Conservation (phyloP, 2,888 invertebrate species). For the Acronicta alni region DNA sequence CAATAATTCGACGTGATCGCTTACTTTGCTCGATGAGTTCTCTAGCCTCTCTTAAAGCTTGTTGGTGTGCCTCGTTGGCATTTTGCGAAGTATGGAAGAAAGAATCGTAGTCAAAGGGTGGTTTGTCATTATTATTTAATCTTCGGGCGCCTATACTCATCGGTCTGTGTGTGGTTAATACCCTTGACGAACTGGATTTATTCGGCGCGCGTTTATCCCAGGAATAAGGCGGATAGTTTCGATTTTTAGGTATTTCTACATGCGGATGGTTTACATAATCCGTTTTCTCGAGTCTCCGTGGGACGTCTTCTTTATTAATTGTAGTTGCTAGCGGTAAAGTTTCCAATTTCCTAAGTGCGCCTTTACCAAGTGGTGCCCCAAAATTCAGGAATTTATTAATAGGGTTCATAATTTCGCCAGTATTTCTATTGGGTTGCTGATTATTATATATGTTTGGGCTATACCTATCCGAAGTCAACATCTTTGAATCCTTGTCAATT, state of each 20-base stretch:
- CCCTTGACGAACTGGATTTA: not conserved
- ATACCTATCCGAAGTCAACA: not conserved
- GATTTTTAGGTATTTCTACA: not conserved
- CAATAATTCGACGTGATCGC: conserved; percentile 52
- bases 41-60: conserved; percentile 59
- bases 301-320: not conserved
- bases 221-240: not conserved
- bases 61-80: conserved; percentile 38
- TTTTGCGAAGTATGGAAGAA: conserved; percentile 37
- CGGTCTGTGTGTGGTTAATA: conserved; percentile 20
- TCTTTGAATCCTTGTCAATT: not conserved
- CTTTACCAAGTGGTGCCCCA: not conserved
- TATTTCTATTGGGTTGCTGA: too few species aligned
- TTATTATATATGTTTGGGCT: not conserved
- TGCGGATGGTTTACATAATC: conserved; percentile 1
- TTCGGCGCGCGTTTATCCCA: not conserved
- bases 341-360: not conserved
- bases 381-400: not conserved
- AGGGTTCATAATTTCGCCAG: too few species aligned
- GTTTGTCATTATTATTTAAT: conserved; percentile 19
- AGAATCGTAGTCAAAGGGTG: conserved; percentile 36
- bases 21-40: conserved; percentile 65
- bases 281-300: not conserved
- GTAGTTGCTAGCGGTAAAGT: not conserved
- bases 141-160: not conserved